Evolutionary conservation across 92 coral and sea anemone species (phyloP), one percentile per base, ranked within the genome.

Genomic region (Phenganax stokvisi): DNA sequence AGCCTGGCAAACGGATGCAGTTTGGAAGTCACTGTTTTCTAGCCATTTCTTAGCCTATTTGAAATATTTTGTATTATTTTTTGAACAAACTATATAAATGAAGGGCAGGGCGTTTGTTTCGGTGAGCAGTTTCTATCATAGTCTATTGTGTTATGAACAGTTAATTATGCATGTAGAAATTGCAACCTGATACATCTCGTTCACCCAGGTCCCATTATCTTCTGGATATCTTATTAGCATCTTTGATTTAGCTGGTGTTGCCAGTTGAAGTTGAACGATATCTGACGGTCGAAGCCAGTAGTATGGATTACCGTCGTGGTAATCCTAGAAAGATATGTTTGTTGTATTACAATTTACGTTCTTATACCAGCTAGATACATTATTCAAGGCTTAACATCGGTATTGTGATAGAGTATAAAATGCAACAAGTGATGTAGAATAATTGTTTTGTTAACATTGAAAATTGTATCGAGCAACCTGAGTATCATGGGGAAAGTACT

Each of bases 281-380:
- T 71, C 76, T 16, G 76, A 71, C 12, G 76, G 76, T 51, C 76
- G 76, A 10, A 64, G 70, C 70, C 70, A 64, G 15, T 66, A 66
- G 72, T 66, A 66, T 7, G 51, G 72, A 17, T 66, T 66, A 17
- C 72, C 47, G 15, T 64, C 30, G 30, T 64, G 30, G 30, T 64
- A 28, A 6, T 7, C 70, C 70, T 64, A 16, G 51, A 47, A 51
- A 9, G 12, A 69, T n/a, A 69, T 10, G 31, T 69, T 69, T 69
- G 65, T 13, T 37, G 47, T 61, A 13, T 61, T 15, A 17, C n/a
- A 17, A 17, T 61, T 13, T 61, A 61, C 25, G 27, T 61, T 61
- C 5, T 66, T 37, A 37, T 37, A 37, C 47, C 47, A 37, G 47
- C 47, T 37, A 2, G 47, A 37, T 37, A 37, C 47, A 37, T 37